A percentile compares a stretch with the other conserved stretches of the same genome.
These are phyloP conservation scores for Carapus acus DNA, from an alignment of 2,797 vertebrate genomes.

Conservation along the genomic window DNA sequence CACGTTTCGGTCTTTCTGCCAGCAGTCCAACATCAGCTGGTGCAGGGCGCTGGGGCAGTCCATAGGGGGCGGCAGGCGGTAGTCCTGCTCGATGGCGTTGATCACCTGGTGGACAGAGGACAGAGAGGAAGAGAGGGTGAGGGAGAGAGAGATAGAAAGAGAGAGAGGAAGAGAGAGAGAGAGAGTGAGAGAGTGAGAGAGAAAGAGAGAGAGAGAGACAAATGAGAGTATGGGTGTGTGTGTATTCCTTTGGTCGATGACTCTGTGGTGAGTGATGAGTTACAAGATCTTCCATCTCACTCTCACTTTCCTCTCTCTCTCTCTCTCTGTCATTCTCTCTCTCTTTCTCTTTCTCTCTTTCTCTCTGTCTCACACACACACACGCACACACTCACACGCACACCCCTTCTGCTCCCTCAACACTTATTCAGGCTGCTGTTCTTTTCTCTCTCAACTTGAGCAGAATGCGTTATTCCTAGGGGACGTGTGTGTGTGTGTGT, in stretches of 20 bases:
- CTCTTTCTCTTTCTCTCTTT: too few relatives aligned
- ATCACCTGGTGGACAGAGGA: constrained; percentile 89
- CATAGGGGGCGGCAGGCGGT: constrained; percentile 96
- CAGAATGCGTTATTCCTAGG: constrained; percentile 46
- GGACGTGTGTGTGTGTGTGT: too few relatives aligned
- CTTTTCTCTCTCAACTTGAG: constrained; percentile 40
- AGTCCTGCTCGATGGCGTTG: constrained; percentile 97
- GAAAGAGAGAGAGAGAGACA: too few relatives aligned
- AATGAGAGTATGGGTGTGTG: too few relatives aligned
- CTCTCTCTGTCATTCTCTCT: too few relatives aligned
- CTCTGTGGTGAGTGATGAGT: constrained; percentile 15
- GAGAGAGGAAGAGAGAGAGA: too few relatives aligned
- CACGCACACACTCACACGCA: constrained; percentile 5
- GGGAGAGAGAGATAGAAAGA: too few relatives aligned
- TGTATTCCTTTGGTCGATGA: constrained; percentile 4
- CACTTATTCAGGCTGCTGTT: constrained; percentile 40
- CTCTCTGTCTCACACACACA: constrained; percentile 7
- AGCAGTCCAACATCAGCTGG: constrained; percentile 98
- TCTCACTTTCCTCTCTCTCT: neutral
- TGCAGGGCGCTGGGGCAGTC: constrained; percentile 96
- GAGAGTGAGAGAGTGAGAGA: too few relatives aligned
- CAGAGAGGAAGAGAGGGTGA: neutral
- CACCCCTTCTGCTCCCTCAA: constrained; percentile 28
- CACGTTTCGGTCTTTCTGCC: constrained; percentile 98
- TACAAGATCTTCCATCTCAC: constrained; percentile 4